These are phyloP conservation scores for Pantala flavescens DNA, from an alignment of 1,140 invertebrate species.

Conservation along the genomic window DNA sequence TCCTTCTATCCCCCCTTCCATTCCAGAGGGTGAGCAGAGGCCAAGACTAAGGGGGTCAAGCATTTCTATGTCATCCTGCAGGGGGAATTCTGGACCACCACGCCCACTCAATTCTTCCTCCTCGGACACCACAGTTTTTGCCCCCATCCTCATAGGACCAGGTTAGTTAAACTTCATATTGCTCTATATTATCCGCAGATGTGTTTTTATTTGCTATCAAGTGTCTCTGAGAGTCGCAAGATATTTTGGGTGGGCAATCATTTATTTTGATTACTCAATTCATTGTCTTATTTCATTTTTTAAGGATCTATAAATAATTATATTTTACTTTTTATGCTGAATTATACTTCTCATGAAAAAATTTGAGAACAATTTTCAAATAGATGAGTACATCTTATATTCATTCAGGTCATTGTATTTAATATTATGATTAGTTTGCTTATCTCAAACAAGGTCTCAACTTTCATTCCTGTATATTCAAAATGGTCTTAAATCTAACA, in stretches of 20 bases:
- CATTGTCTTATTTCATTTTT: neutral
- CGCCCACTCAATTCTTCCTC: slow-evolving; percentile 21
- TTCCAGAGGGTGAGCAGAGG: neutral
- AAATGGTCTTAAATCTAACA: too few species aligned
- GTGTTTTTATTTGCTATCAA: slow-evolving; percentile 10
- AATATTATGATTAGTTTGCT: too few species aligned
- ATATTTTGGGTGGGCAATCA: neutral
- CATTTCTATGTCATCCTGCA: slow-evolving; percentile 28
- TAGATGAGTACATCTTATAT: too few species aligned
- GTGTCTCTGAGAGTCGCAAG: neutral
- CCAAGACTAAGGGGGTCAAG: neutral
- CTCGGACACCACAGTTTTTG: slow-evolving; percentile 38
- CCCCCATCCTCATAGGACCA: slow-evolving; percentile 36
- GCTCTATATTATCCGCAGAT: too few species aligned
- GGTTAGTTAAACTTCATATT: slow-evolving; percentile 23
- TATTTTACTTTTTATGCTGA: too few species aligned
- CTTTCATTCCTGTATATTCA: too few species aligned
- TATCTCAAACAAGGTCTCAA: too few species aligned
- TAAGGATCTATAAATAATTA: too few species aligned
- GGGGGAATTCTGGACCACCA: slow-evolving; percentile 28
- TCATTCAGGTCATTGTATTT: too few species aligned
- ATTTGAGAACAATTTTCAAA: too few species aligned
- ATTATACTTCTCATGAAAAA: too few species aligned
- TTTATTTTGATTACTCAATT: neutral
- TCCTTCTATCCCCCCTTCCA: neutral